These are phyloP conservation scores for Callocephalon fimbriatum DNA, from an alignment of 2,113 vertebrate genomes.

Conservation along the genomic window DNA sequence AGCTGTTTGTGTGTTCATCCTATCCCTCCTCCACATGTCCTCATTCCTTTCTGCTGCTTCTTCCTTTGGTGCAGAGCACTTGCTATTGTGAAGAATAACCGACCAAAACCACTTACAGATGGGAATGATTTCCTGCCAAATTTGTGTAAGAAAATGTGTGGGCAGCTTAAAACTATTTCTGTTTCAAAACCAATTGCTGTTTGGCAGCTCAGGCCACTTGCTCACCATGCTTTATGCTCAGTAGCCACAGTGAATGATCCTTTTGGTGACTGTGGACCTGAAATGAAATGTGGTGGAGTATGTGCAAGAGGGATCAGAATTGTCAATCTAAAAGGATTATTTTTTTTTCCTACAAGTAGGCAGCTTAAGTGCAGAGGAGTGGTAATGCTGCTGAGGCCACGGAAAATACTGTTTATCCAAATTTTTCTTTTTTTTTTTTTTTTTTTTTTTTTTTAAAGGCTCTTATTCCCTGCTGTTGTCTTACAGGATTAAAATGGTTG, in stretches of 20 bases:
- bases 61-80: neutral
- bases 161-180: constrained; percentile 28
- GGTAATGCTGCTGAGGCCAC: neutral
- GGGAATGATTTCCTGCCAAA: neutral
- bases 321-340: neutral
- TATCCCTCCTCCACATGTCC: constrained; percentile 17
- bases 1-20: neutral
- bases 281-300: neutral
- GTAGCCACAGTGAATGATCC: neutral
- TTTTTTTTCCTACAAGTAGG: accelerated
- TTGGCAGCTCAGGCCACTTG: neutral
- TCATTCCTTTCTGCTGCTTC: neutral
- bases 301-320: neutral
- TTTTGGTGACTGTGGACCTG: neutral
- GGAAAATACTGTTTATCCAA: neutral
- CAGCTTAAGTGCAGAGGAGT: neutral
- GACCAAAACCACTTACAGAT: neutral
- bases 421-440: neutral
- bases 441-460: neutral
- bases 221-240: neutral
- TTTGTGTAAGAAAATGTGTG: constrained; percentile 4
- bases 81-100: neutral
- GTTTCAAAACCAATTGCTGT: neutral
- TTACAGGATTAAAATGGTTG: neutral
- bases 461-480: neutral